Base-by-base conservation (phyloP, 2,113 vertebrate species). In the Gulo gulo region DNA sequence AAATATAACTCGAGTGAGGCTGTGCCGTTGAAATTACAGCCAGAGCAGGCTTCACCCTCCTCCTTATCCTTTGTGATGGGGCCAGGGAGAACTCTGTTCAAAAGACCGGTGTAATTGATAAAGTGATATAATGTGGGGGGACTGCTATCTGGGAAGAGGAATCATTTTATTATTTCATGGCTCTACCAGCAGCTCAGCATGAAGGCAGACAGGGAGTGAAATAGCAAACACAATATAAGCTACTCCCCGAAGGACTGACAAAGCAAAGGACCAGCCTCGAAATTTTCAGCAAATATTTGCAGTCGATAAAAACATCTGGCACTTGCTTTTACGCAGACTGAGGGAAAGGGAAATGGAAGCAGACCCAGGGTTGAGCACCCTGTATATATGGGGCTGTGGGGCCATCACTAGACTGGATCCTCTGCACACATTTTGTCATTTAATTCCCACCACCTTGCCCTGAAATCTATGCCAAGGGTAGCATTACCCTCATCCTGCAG, bases 241-340 rank as follows among this genome's bases (percentile, higher is more conserved):
- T 76, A 29, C 34, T 95, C 87, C 76, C 57, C 55, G 61, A 91
- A 97, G 91, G 57, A 92, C 0, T 85, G 34, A 90, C 76, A 94
- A 73, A 95, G 94, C 36, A 74, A 83, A 95, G 59, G 76, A 88
- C 63, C 88, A 50, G 84, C 57, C 92, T 94, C 42, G 31, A 74
- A 78, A 55, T 85, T 90, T 81, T 36, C 85, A 94, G 91, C 85
- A 93, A 88, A 91, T 74, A 96, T 76, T 92, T 91, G 76, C 61
- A 69, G 61, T 29, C 45, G 90, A 59, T 86, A 12, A 80, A 94
- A 94, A 88, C 84, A 93, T 94, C 94, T 95, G 81, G 34, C 67
- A 80, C 45, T 83, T 96, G 92, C 88, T 90, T 42, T 81, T 67
- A n/a, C 36, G 45, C 39, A 69, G 59, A 92, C 50, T 42, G 42